phyloP scores from a whole-genome alignment of 2,888 invertebrate genomes.

The Agrenia bidenticulata region DNA sequence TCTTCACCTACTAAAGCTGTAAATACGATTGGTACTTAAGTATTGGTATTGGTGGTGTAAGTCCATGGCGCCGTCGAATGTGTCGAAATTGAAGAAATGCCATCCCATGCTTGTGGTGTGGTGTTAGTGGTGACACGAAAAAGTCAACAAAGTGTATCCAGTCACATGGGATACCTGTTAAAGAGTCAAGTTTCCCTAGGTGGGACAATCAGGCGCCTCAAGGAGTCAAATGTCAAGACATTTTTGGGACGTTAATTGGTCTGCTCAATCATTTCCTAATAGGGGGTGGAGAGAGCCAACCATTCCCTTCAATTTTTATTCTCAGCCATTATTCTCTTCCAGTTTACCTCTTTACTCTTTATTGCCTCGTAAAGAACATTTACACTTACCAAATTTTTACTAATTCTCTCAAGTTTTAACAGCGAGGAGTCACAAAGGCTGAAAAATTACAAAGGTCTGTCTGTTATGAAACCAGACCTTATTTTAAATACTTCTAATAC shows the following conservation, averaged over 20 bases:
- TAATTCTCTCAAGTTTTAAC: conserved; percentile 35
- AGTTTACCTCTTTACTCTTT: conserved; percentile 46
- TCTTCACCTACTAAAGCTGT: background rate
- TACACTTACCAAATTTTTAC: conserved; percentile 51
- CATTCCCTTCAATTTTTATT: conserved; percentile 22
- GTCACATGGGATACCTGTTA: conserved; percentile 21
- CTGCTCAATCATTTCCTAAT: conserved; percentile 54
- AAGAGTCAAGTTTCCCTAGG: conserved; percentile 52
- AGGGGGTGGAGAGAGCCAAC: conserved; percentile 47
- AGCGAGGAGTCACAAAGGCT: conserved; percentile 6
- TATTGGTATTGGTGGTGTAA: background rate
- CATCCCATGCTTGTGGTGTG: background rate
- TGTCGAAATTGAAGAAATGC: too few relatives aligned
- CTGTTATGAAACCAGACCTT: background rate
- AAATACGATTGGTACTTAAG: too few relatives aligned
- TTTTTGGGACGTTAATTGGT: conserved; percentile 54
- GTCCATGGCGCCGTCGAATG: conserved; percentile 14
- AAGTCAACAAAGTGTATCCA: conserved; percentile 24
- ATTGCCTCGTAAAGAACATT: conserved; percentile 51
- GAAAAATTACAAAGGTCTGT: conserved; percentile 3
- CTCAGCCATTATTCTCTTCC: conserved; percentile 22
- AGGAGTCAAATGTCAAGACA: conserved; percentile 53
- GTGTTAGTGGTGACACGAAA: conserved; percentile 22
- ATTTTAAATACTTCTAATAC: background rate
- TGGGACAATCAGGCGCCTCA: conserved; percentile 53